Conservation (phyloP, 2,113 vertebrate genomes). For the Psittacula cyanocephala region DNA sequence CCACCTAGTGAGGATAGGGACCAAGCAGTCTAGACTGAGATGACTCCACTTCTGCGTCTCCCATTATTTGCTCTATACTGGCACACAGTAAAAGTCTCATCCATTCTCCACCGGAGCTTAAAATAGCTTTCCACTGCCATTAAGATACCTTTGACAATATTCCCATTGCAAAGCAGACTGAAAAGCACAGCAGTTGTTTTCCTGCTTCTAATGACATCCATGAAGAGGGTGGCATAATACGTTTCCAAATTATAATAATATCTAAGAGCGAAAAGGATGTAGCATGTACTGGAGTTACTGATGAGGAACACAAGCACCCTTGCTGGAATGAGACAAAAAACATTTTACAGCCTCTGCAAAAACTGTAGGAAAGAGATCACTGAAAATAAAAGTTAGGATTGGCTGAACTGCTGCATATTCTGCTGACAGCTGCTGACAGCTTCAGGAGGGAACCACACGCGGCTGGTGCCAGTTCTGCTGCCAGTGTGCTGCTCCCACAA, state of each 20-base stretch:
- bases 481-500: background rate
- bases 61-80: background rate
- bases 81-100: background rate
- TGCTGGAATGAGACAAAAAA: background rate
- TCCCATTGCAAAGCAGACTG: background rate
- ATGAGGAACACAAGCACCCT: conserved; percentile 46
- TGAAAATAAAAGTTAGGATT: background rate
- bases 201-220: background rate
- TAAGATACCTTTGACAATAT: background rate
- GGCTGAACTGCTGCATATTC: conserved; percentile 1
- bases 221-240: background rate
- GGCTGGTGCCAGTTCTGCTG: background rate
- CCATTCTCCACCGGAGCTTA: background rate
- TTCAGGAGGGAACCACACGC: background rate
- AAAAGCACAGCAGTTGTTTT: background rate
- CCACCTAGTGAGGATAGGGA: background rate
- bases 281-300: conserved; percentile 41
- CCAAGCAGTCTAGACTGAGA: background rate
- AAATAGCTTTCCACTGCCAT: background rate
- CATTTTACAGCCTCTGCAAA: conserved; percentile 20
- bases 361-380: background rate
- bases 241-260: background rate
- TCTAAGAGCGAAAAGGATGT: conserved; percentile 2
- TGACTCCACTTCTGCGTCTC: background rate
- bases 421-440: background rate